These are phyloP conservation scores for Andrena cerasifolii DNA, from an alignment of 1,140 invertebrate species.

Conservation along the genomic window DNA sequence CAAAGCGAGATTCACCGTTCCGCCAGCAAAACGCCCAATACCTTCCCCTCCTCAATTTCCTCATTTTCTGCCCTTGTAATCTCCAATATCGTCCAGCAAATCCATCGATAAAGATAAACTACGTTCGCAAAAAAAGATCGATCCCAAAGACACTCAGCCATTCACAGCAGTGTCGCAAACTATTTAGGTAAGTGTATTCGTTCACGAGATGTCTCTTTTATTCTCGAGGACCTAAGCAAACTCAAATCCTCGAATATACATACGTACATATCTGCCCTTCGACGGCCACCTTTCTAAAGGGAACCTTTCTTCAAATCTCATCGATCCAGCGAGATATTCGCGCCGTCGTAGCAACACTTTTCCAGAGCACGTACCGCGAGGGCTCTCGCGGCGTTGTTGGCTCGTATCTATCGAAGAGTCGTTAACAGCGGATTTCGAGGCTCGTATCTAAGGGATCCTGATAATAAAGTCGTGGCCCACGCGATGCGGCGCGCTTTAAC, in stretches of 20 bases:
- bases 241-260: no score
- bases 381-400: not conserved
- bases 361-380: conserved; percentile 3
- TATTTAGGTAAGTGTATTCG: no score
- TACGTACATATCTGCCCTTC: no score
- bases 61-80: not conserved
- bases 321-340: not conserved
- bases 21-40: conserved; percentile 33
- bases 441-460: conserved; percentile 31
- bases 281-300: no score
- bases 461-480: conserved; percentile 47
- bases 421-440: conserved; percentile 33
- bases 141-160: no score
- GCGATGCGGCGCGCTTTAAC: conserved; percentile 26
- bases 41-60: conserved; percentile 17
- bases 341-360: not conserved
- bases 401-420: conserved; percentile 15
- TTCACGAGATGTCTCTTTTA: no score
- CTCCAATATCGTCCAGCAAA: not conserved
- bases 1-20: conserved; percentile 37
- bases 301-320: not conserved
- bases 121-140: no score
- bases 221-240: no score
- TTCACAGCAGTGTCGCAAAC: no score
- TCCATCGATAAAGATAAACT: no score